Evolutionary conservation across 2,888 invertebrate species (phyloP), one percentile per base, ranked within the genome.

Genomic region (Sphaerophoria taeniata): DNA sequence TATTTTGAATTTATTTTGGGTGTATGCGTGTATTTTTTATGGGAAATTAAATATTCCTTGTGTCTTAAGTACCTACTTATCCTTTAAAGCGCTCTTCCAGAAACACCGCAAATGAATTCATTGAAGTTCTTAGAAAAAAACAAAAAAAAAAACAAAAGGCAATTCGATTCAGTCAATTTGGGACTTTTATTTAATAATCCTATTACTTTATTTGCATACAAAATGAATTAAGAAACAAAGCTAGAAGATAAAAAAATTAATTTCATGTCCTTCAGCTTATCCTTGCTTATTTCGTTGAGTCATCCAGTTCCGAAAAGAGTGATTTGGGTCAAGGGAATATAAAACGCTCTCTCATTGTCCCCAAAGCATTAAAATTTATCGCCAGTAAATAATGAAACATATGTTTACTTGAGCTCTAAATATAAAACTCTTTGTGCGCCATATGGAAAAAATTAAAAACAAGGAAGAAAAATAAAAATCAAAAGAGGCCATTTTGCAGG

Each of bases 321-420:
- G 82, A 83, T 84, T 69, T 80, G 56, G 84, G 84, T 85, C 84
- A 85, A 85, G 84, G 84, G 72, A 84, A 80, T 53, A 49, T 60
- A 63, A 24, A 24, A 24, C 24, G 24, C 69, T 75, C 51, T 45
- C 65, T 55, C 72, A 71, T 70, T 75, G 81, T 58, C 71, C 58
- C 71, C 12, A 36, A 34, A 24, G 24, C 45, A 72, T 76, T 85
- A 72, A 85, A 75, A 85, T 85, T 75, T 85, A 85, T 85, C 72
- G 61, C 69, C 61, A 61, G 84, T 80, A 76, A 80, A 85, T 80
- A 85, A 75, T 80, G 75, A 69, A 75, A 61, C 71, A 76, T 80
- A 72, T 58, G 70, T 24, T 24, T 24, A 24, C 24, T 24, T 70
- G 31, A 14, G 14, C 33, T 65, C 16, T 33, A 6, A 12, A 24